Evolutionary conservation across 2,888 invertebrate genomes (phyloP).

Genomic region (Cataglyphis altisquamis): DNA sequence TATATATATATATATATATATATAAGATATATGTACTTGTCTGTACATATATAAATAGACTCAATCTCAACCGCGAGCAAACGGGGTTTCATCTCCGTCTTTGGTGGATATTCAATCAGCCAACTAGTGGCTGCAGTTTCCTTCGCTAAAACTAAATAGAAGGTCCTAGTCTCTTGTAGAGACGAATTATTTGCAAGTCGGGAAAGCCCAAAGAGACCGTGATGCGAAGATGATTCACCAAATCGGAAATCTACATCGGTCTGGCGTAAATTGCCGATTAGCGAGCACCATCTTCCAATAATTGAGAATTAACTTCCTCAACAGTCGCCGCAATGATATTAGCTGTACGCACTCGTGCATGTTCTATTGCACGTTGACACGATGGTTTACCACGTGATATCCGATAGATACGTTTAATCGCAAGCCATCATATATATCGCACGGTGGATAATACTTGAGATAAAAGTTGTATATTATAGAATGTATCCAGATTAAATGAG

Average conservation of each 20-base stretch:
- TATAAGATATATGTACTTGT: slow-evolving; percentile 47
- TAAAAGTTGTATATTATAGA: slow-evolving; percentile 9
- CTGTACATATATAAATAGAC: slow-evolving; percentile 64
- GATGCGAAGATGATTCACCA: slow-evolving; percentile 28
- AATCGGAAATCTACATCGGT: slow-evolving; percentile 51
- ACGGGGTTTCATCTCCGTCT: slow-evolving; percentile 71
- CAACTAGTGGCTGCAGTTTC: slow-evolving; percentile 69
- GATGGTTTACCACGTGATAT: slow-evolving; percentile 11
- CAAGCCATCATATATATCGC: neutral
- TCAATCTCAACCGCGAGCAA: slow-evolving; percentile 53
- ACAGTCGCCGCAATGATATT: slow-evolving; percentile 13
- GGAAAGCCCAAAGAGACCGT: neutral
- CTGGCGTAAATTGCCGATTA: slow-evolving; percentile 51
- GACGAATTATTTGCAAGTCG: slow-evolving; percentile 55
- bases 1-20: slow-evolving; percentile 59
- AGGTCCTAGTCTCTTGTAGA: slow-evolving; percentile 36
- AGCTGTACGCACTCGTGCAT: neutral
- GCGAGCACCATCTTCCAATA: neutral
- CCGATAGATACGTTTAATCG: slow-evolving; percentile 24
- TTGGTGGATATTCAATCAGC: slow-evolving; percentile 73
- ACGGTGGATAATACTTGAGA: neutral
- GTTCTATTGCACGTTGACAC: slow-evolving; percentile 8
- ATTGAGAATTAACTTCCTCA: slow-evolving; percentile 33
- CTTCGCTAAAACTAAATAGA: slow-evolving; percentile 66
- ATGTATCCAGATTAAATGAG: neutral